Conservation (phyloP, 2,113 vertebrate genomes). For the Columba livia region DNA sequence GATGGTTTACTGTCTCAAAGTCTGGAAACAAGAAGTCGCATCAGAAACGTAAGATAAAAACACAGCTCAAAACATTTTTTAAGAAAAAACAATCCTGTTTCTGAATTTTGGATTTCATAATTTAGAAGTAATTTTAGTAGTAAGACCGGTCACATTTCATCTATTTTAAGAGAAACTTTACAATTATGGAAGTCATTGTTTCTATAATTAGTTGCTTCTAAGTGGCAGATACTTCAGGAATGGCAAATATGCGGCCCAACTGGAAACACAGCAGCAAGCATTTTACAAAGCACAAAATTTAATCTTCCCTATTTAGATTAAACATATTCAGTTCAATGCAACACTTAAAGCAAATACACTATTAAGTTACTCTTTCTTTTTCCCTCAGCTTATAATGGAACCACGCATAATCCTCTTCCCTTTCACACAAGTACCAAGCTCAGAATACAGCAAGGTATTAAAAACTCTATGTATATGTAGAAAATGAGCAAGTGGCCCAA, state of each 20-base stretch:
- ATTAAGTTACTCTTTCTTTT: not conserved
- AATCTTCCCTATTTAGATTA: constrained; percentile 6
- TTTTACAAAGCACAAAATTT: not conserved
- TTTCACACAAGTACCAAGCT: not conserved
- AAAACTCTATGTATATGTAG: not conserved
- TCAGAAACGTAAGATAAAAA: not conserved
- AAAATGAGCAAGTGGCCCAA: not conserved
- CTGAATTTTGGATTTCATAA: not conserved
- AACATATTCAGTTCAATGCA: not conserved
- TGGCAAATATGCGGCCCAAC: constrained; percentile 54
- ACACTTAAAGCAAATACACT: not conserved
- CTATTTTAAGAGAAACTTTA: constrained; percentile 52
- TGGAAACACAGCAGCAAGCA: constrained; percentile 30
- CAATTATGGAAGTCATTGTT: constrained; percentile 50
- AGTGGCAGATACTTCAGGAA: constrained; percentile 50
- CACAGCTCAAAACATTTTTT: not conserved
- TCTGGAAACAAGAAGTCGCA: constrained; percentile 28
- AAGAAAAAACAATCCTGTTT: not conserved
- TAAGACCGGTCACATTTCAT: not conserved
- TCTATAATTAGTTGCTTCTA: constrained; percentile 54
- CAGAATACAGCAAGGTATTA: not conserved
- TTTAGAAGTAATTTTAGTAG: not conserved
- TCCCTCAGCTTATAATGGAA: not conserved
- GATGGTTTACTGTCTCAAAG: not conserved
- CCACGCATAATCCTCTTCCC: not conserved